phyloP scores from a whole-genome alignment of 2,797 vertebrate genomes.

The Phrynocephalus forsythii region DNA sequence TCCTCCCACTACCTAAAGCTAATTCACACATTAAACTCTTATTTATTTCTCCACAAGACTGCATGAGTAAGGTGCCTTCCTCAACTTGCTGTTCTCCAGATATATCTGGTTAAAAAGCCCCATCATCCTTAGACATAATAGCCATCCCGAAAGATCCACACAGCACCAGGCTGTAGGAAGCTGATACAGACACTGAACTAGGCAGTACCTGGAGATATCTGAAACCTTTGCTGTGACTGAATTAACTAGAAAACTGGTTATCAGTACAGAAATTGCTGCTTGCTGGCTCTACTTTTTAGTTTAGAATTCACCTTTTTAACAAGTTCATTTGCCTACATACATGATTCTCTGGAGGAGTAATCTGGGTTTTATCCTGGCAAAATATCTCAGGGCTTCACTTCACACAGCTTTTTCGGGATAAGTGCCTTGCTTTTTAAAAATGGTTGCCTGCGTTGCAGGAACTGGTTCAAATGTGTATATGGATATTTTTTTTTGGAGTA shows the following conservation, averaged over 20 bases:
- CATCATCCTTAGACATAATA: too few species aligned
- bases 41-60: conserved; percentile 19
- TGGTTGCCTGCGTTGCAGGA: conserved; percentile 33
- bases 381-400: not conserved
- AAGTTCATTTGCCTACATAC: not conserved
- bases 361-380: not conserved
- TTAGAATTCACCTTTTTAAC: too few species aligned
- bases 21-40: not conserved
- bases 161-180: not conserved
- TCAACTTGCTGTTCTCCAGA: too few species aligned
- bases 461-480: conserved; percentile 13
- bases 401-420: conserved; percentile 19
- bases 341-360: not conserved
- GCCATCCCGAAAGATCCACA: too few species aligned
- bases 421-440: conserved; percentile 47
- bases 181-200: not conserved
- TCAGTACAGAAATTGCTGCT: not conserved
- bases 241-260: not conserved
- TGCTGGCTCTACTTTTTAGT: not conserved
- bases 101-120: too few species aligned
- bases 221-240: not conserved
- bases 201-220: not conserved
- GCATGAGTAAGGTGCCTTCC: not conserved
- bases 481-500: not conserved
- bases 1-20: conserved; percentile 42